phyloP scores from a whole-genome alignment of 2,797 vertebrate species.

The Gallinago stenura region DNA sequence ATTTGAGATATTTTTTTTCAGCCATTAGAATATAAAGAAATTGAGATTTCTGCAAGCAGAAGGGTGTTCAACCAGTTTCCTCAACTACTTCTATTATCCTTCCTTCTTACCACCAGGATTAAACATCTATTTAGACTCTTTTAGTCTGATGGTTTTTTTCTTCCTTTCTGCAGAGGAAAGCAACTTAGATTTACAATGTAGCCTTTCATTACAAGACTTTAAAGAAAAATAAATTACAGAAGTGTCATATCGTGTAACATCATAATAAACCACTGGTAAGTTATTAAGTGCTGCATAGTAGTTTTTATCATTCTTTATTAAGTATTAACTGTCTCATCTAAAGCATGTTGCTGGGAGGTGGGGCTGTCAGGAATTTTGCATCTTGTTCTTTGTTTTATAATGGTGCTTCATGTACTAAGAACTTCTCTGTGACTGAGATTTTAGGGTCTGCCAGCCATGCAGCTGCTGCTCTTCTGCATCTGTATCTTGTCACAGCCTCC shows the following conservation, averaged over 20 bases:
- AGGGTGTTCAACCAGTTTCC: not conserved
- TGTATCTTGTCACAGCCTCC: not conserved
- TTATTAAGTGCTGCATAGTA: conserved; percentile 12
- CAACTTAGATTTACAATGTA: not conserved
- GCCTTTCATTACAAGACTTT: not conserved
- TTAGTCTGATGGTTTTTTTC: not conserved
- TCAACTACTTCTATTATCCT: not conserved
- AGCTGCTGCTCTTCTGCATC: not conserved
- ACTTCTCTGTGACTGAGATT: not conserved
- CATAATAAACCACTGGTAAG: conserved; percentile 20
- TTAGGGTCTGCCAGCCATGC: not conserved
- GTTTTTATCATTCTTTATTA: conserved; percentile 27
- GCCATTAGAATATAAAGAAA: not conserved
- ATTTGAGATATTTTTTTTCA: not conserved
- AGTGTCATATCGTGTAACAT: not conserved
- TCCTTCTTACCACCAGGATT: not conserved
- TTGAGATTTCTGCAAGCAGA: not conserved
- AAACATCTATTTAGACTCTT: conserved; percentile 1
- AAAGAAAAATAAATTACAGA: conserved; percentile 43
- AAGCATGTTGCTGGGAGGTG: not conserved
- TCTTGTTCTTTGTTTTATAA: conserved; percentile 7
- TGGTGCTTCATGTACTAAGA: not conserved
- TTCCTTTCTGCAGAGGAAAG: not conserved
- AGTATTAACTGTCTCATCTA: not conserved
- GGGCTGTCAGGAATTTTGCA: not conserved